Evolutionary conservation across 2,888 invertebrate genomes (phyloP), one percentile per base, ranked within the genome.

Genomic region (Acanthosoma haemorrhoidale): DNA sequence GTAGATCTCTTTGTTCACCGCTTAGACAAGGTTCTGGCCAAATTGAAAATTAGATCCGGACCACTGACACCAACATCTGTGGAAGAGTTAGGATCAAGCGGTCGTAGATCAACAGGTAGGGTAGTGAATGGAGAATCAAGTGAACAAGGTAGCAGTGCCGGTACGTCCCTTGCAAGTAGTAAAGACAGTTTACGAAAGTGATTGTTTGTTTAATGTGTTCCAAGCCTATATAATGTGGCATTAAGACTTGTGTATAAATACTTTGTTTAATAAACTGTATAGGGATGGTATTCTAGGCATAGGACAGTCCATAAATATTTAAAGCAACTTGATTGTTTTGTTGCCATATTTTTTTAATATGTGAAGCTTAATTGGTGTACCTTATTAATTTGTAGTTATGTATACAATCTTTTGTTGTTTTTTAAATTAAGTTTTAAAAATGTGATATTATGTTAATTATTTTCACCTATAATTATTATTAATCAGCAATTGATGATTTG

Each of bases 1-100:
- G 84, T 91, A n/a, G 87, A 89, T 77, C 78, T 81, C 21, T 90
- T 91, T 78, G 81, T 88, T 60, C 82, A 83, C 74, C 83, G 88
- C 76, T 80, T 91, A 60, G 83, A 85, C 70, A 86, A 87, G 79
- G 86, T 86, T 66, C 76, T 85, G 11, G 76, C 77, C 2, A 83
- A 83, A 75, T 75, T 80, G 57, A 79, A 78, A 74, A 77, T 78
- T 16, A 76, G 77, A 59, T 77, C 77, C 31, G 77, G 77, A 11
- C 77, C 78, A 29, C 77, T 77, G 2, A 78, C 78, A n/a, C 78
- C 78, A 9, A 78, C 78, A 60, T 77, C 77, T 8, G 76, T 77
- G n/a, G 78, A 79, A 73, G 78, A 78, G 71, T 74, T 77, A 63
- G 77, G 77, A 25, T 76, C 75, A 41, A 77, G 74, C 67, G 76